phyloP scores from a whole-genome alignment of 2,797 vertebrate genomes.

The Mus minutoides region DNA sequence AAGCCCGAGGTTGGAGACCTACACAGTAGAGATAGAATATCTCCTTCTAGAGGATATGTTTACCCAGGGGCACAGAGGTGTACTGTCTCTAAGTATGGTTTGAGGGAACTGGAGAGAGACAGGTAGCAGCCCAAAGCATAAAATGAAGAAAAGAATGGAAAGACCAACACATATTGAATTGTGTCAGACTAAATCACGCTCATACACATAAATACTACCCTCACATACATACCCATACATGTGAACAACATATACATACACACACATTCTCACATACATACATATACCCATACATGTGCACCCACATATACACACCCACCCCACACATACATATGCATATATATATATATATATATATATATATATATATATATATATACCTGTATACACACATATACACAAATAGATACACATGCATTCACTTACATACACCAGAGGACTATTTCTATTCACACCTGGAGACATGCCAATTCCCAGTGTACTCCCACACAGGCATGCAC shows the following conservation, averaged over 20 bases:
- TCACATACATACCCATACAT: no score
- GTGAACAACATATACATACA: neutral
- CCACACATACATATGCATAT: no score
- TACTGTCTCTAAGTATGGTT: neutral
- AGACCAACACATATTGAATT: neutral
- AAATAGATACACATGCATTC: neutral
- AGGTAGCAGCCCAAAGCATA: neutral
- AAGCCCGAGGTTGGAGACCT: neutral
- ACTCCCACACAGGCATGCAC: neutral
- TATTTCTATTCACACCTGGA: neutral
- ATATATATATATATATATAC: neutral
- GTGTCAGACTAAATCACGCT: neutral
- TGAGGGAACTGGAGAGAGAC: neutral
- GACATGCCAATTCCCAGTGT: neutral
- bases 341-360: neutral
- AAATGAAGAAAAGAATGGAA: neutral
- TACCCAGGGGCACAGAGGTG: neutral
- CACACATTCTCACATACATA: neutral
- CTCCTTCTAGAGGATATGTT: conserved; percentile 12
- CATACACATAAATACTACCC: neutral
- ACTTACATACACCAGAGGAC: neutral
- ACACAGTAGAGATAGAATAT: neutral
- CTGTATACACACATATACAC: neutral
- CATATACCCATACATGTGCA: neutral
- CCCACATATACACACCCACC: neutral